A percentile compares a stretch with the other conserved stretches of the same genome.
These are phyloP conservation scores for Takifugu bimaculatus DNA, from an alignment of 2,113 vertebrate species.

Conservation along the genomic window DNA sequence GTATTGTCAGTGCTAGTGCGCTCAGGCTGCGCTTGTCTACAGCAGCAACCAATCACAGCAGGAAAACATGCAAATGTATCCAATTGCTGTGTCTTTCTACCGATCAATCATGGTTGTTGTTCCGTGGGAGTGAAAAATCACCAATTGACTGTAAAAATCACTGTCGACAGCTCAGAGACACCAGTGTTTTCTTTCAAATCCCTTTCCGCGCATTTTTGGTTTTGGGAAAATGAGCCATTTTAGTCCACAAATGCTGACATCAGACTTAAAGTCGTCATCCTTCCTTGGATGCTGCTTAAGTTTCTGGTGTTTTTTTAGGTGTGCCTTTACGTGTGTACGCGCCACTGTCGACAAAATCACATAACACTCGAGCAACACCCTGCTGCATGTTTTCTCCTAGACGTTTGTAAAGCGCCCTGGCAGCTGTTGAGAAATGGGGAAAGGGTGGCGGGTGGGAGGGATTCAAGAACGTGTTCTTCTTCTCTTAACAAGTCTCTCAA, in stretches of 20 bases:
- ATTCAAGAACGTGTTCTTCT: constrained; percentile 15
- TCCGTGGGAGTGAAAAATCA: no score
- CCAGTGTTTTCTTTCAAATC: neutral
- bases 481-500: neutral
- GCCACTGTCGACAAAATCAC: constrained; percentile 34
- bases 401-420: constrained; percentile 52
- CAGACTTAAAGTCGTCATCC: neutral
- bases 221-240: neutral
- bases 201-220: neutral
- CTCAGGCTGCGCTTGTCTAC: no score
- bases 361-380: constrained; percentile 43
- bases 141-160: no score
- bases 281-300: neutral
- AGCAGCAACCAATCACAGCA: no score
- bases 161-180: no score
- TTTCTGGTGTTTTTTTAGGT: constrained; percentile 14
- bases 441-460: neutral
- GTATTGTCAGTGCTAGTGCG: no score
- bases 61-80: no score
- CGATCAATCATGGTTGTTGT: no score
- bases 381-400: constrained; percentile 39
- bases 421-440: constrained; percentile 57
- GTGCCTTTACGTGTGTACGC: constrained; percentile 22
- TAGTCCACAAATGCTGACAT: neutral
- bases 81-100: no score